A percentile compares a stretch with the other conserved stretches of the same genome.
Evolutionary conservation across 2,113 vertebrate genomes (phyloP).

Genomic region (Fregata magnificens): DNA sequence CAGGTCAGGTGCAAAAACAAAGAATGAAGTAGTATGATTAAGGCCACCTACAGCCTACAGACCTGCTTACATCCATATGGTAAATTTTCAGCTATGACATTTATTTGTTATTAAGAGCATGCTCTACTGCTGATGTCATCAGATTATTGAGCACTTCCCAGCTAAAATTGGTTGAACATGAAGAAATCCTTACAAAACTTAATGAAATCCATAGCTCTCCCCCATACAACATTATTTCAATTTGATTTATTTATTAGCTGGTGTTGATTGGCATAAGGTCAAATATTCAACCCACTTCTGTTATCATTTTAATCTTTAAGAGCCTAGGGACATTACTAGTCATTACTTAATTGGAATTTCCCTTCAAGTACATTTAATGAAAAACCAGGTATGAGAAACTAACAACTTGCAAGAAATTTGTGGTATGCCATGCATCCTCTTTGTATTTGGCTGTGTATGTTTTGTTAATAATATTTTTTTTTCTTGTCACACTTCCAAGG

Average conservation of each 20-base stretch:
- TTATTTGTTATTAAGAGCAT: neutral
- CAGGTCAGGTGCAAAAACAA: neutral
- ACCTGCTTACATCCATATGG: neutral
- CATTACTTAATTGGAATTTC: constrained; percentile 30
- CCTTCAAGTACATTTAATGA: neutral
- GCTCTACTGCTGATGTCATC: neutral
- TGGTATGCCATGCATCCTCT: neutral
- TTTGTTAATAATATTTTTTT: neutral
- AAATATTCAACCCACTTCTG: neutral
- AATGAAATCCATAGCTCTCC: neutral
- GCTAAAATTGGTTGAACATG: neutral
- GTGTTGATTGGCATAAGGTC: neutral
- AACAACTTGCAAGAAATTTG: neutral
- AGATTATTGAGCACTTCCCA: neutral
- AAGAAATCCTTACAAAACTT: neutral
- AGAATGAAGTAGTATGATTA: neutral
- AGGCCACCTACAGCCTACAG: neutral
- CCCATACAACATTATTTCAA: neutral
- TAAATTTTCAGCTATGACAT: neutral
- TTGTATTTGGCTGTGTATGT: neutral
- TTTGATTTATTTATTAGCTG: neutral
- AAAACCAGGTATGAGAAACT: neutral
- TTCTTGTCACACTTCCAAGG: neutral
- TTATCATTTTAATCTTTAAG: constrained; percentile 5
- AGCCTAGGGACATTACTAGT: neutral